Percentiles rank a stretch among this genome's conserved stretches.
Evolutionary conservation across 53 echinoderm and acorn worm species (phyloP).

Genomic region (Crossaster papposus): DNA sequence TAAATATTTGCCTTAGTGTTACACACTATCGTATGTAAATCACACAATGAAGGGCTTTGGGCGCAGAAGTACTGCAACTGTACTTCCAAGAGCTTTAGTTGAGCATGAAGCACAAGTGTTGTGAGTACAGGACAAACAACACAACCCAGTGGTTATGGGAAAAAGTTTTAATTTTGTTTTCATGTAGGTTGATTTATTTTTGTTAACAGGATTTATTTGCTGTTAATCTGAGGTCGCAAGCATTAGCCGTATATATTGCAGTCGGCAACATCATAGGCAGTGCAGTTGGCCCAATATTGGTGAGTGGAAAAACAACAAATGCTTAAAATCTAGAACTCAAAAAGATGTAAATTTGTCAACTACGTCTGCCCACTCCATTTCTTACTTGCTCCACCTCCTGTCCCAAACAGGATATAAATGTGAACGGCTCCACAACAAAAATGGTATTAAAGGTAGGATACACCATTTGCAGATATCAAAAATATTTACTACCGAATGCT

Average conservation of each 20-base stretch:
- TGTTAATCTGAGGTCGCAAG: conserved; percentile 65
- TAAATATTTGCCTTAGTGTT: no score
- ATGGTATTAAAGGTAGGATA: no score
- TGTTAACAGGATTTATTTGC: conserved; percentile 74
- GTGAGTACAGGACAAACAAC: no score
- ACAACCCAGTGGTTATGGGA: no score
- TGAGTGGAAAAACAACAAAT: conserved; percentile 32
- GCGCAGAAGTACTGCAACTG: no score
- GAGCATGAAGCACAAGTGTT: no score
- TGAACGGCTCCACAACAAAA: neutral
- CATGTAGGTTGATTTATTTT: neutral
- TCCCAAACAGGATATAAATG: neutral
- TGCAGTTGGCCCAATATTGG: conserved; percentile 72
- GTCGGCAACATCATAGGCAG: conserved; percentile 71
- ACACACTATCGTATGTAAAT: no score
- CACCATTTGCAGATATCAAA: no score
- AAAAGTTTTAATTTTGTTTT: no score
- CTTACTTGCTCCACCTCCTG: neutral
- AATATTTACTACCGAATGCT: no score
- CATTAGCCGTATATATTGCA: conserved; percentile 72
- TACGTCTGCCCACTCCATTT: neutral
- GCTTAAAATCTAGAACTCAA: neutral
- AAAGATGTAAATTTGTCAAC: neutral
- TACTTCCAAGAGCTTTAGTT: no score
- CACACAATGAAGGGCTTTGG: no score